phyloP scores from a whole-genome alignment of 1,140 invertebrate species.

The Argopecten irradians region DNA sequence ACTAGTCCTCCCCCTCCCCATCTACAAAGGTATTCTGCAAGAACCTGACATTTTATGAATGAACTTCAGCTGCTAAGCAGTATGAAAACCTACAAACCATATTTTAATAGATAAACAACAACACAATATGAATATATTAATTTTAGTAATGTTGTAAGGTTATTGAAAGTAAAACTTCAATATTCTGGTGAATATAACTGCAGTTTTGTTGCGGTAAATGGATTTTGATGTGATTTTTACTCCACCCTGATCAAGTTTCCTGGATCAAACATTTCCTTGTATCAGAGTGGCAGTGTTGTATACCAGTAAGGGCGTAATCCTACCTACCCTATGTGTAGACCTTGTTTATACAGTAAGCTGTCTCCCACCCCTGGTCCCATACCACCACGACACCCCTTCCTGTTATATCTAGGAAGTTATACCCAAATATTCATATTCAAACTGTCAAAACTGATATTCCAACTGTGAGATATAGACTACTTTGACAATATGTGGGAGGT shows the following conservation, averaged over 20 bases:
- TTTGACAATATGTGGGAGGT: too few relatives aligned
- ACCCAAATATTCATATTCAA: too few relatives aligned
- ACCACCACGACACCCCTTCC: background rate
- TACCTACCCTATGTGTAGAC: background rate
- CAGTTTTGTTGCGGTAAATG: background rate
- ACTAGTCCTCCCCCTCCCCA: too few relatives aligned
- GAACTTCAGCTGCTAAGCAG: too few relatives aligned
- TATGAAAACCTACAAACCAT: too few relatives aligned
- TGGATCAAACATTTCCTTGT: background rate
- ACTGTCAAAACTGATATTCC: too few relatives aligned
- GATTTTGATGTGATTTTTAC: background rate
- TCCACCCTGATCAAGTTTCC: background rate
- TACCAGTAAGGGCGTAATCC: background rate
- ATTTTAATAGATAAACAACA: too few relatives aligned
- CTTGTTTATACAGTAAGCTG: background rate
- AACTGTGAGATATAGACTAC: background rate
- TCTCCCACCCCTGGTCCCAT: background rate
- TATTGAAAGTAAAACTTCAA: background rate
- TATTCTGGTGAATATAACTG: background rate
- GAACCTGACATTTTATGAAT: too few relatives aligned
- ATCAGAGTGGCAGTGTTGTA: background rate
- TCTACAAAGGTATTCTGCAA: too few relatives aligned
- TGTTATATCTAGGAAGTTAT: background rate
- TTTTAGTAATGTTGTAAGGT: too few relatives aligned
- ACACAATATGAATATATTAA: too few relatives aligned